Percentiles rank a stretch among this genome's conserved stretches.
phyloP scores from a whole-genome alignment of 2,113 vertebrate species.

The Bufo bufo region DNA sequence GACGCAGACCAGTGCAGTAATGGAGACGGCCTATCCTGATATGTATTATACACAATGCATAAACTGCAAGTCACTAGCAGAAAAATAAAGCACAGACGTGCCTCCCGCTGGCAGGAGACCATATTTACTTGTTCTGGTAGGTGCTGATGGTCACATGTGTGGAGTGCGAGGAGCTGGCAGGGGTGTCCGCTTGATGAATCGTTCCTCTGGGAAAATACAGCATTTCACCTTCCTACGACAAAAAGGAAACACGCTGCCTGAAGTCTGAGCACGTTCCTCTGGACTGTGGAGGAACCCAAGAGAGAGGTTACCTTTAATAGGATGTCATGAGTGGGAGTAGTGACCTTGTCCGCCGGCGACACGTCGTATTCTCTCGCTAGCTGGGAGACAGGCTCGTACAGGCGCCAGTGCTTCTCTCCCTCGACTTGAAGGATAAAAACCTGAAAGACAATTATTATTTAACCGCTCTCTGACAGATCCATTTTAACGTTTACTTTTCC shows the following conservation, averaged over 20 bases:
- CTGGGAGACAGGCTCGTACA: conserved; percentile 81
- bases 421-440: conserved; percentile 91
- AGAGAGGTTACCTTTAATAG: conserved; percentile 76
- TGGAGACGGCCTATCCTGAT: no score
- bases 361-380: conserved; percentile 84
- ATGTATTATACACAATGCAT: no score
- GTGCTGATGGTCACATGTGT: conserved; percentile 91
- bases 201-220: conserved; percentile 93
- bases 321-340: conserved; percentile 83
- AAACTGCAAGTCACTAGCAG: no score
- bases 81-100: not conserved
- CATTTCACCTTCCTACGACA: conserved; percentile 82
- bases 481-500: no score
- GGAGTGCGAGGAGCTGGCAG: conserved; percentile 76
- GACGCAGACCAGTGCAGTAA: no score
- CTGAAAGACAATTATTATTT: conserved; percentile 64
- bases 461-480: not conserved
- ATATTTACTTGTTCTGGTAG: conserved; percentile 86
- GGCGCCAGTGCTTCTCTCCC: conserved; percentile 88
- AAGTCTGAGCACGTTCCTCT: not conserved
- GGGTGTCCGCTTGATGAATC: conserved; percentile 89
- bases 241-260: conserved; percentile 35
- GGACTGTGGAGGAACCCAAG: not conserved
- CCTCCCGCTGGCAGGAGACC: not conserved
- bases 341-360: conserved; percentile 78